Base-by-base conservation (phyloP, 2,113 vertebrate species). In the Ptyas mucosa region DNA sequence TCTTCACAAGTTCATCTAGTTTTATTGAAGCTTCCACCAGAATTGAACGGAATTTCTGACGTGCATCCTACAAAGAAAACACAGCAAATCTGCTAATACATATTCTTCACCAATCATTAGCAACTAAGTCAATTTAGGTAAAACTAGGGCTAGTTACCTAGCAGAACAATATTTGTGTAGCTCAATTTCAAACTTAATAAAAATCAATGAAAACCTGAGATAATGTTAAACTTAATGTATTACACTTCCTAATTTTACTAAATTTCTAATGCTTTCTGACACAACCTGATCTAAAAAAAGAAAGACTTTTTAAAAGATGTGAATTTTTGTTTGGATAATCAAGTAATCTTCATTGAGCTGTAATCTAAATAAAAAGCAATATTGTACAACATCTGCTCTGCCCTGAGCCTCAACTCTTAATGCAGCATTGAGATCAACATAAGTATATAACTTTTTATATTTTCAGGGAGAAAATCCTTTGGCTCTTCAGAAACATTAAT, bases 1-100 rank as follows among this genome's bases (percentile, higher is more conserved):
- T 99, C 98, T 99, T 99, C 49, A 98, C 97, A 96, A 99, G 97
- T 49, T 99, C 99, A 4, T 99, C 99, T 94, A 99, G 97, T 93
- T 99, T 99, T 61, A 99, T 97, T 0, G 99, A 99, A 0, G 99
- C 99, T 96, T 99, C 99, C 0, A 99, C 98, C 95, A 99, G 96
- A 85, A 99, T 98, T 0, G 98, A 98, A 61, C 99, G 99, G 95
- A 99, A 99, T 95, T 98, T 99, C 97, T 99, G 99, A 69, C 99
- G 98, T 0, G 98, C 98, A 58, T 99, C 99, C 99, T 99, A 96
- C 86, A 94, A 92, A 93, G 88, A 0, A 1, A 26, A 52, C 87
- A 90, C 57, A 92, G 23, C 26, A 91, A 54, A n/a, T 93, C 24
- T 57, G 94, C 86, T 43, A 90, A 46, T 61, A 81, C 4, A 3